Evolutionary conservation across 2,797 vertebrate genomes (phyloP).

Genomic region (Oophaga sylvatica): DNA sequence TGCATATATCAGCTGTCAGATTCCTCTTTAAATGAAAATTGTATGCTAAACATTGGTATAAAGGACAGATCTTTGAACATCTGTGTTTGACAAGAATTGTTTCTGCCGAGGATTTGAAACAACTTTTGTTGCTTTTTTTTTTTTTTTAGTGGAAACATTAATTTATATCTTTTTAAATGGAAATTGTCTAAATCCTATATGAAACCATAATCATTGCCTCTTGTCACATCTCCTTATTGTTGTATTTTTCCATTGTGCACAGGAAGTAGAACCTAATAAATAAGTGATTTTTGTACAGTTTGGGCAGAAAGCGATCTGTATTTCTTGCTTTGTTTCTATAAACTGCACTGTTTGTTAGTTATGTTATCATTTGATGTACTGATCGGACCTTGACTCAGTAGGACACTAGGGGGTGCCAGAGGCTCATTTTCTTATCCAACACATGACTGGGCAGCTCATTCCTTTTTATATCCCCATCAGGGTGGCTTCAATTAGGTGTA

Average conservation of each 20-base stretch:
- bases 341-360: background rate
- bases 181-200: background rate
- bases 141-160: background rate
- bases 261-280: background rate
- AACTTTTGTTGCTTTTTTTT: no score
- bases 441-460: slow-evolving; percentile 60
- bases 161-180: background rate
- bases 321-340: background rate
- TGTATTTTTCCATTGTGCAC: background rate
- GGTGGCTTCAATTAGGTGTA: slow-evolving; percentile 62
- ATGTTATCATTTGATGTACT: background rate
- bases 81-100: no score
- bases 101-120: no score
- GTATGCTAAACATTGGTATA: no score
- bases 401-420: slow-evolving; percentile 77
- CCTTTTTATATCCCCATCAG: slow-evolving; percentile 62
- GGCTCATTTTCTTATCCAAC: slow-evolving; percentile 64
- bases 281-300: background rate
- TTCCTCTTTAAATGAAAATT: no score
- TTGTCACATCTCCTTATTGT: background rate
- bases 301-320: background rate
- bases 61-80: no score
- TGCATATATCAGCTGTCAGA: no score
- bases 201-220: background rate
- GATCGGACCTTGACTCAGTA: slow-evolving; percentile 1